Base-by-base conservation (phyloP, 37 sponge, comb jelly and placozoan species). In the Crambe crambe region DNA sequence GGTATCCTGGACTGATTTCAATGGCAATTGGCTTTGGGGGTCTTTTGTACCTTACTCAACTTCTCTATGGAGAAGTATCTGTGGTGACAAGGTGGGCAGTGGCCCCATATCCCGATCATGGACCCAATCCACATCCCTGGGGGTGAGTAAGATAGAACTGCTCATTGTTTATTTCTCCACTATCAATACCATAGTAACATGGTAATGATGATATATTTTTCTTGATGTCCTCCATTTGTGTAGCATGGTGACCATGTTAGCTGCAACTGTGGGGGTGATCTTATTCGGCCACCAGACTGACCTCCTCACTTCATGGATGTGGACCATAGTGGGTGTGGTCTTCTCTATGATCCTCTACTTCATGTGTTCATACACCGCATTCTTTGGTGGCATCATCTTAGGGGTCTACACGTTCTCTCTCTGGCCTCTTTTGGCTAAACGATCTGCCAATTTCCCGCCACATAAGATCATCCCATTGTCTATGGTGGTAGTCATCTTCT, bases 61-160 rank as follows among this genome's bases (percentile, higher is more conserved):
- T 56, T 42, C 39, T 85, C 21, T 90, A 80, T 67, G 80, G 88
- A 26, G 88, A 90, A 10, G 76, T 77, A n/a, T 75, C 82, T 5
- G 73, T 86, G 12, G 26, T 90, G 35, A 27, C 70, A 0, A 44
- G 78, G 31, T 90, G 87, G 87, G 87, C 78, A 2, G 88, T 73
- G 61, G 64, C 74, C n/a, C 70, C 76, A 1, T 74, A 72, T 31
- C 79, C 85, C 0, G 56, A 88, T 31, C 54, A 41, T 0, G 82
- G 88, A 30, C 77, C 82, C 22, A 22, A 38, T 0, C 88, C 91
- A 0, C 34, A 76, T 54, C 91, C 87, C 4, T 86, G 87, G 82
- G 69, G 88, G 91, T 90, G 62, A 74, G 78, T 65, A 1, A 61
- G 15, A n/a, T 17, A 27, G 10, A 30, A 4, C 73, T 72, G 4